These are phyloP conservation scores for Physocephala rufipes DNA, from an alignment of 2,888 invertebrate genomes.

Conservation along the genomic window DNA sequence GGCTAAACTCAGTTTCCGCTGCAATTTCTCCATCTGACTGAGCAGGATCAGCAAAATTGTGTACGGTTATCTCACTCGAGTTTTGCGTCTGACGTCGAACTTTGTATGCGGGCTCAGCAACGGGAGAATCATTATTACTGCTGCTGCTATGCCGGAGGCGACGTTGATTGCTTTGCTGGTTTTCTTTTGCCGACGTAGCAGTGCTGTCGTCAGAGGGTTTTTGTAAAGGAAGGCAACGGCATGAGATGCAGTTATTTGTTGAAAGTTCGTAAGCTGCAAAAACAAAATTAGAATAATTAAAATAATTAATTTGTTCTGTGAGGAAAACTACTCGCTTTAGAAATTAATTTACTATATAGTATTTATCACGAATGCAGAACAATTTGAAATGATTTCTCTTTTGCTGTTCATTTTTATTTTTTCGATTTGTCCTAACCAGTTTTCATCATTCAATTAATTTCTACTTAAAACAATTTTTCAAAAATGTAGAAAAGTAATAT, in stretches of 20 bases:
- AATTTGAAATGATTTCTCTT: no score
- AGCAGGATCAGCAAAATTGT: background rate
- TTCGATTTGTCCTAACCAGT: background rate
- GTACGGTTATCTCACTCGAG: conserved; percentile 9
- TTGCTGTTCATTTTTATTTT: background rate
- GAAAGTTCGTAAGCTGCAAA: conserved; percentile 17
- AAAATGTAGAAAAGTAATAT: background rate
- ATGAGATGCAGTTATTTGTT: background rate
- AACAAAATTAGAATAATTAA: no score
- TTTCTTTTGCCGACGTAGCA: background rate
- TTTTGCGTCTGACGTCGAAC: conserved; percentile 7
- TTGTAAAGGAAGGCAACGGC: conserved; percentile 14
- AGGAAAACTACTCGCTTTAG: no score
- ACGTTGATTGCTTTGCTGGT: conserved; percentile 18
- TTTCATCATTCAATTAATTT: no score
- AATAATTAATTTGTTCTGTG: no score
- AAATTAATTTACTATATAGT: no score
- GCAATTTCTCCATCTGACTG: background rate
- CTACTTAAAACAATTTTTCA: background rate
- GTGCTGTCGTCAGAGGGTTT: conserved; percentile 8
- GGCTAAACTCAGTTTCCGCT: conserved; percentile 25
- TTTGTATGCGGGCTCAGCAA: conserved; percentile 12
- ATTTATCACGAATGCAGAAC: no score
- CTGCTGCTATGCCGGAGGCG: conserved; percentile 21
- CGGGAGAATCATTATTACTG: conserved; percentile 1